A percentile compares a stretch with the other conserved stretches of the same genome.
Conservation (phyloP, 1,140 invertebrate genomes). For the Rhynchophorus ferrugineus region DNA sequence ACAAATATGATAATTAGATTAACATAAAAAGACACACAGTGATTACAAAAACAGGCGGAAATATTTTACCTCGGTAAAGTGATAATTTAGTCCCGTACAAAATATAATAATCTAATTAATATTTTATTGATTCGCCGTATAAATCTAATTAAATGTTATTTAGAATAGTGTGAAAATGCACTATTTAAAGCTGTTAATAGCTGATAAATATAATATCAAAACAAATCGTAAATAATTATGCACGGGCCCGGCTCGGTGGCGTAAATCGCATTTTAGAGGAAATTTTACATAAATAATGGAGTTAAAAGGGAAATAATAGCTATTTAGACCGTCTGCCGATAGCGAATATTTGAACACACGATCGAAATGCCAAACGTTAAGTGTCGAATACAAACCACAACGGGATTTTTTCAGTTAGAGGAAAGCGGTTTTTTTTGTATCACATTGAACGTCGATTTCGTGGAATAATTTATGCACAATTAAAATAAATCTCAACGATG, state of each 20-base stretch:
- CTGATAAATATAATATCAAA: constrained; percentile 21
- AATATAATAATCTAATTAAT: too few relatives aligned
- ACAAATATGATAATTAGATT: too few relatives aligned
- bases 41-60: too few relatives aligned
- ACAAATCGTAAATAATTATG: constrained; percentile 22
- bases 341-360: constrained; percentile 8
- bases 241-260: constrained; percentile 8
- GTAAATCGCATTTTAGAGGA: constrained; percentile 20
- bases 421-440: not conserved
- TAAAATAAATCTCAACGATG: too few relatives aligned
- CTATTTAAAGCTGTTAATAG: constrained; percentile 3
- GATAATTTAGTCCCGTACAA: too few relatives aligned
- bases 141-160: too few relatives aligned
- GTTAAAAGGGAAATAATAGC: constrained; percentile 25
- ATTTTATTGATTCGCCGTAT: too few relatives aligned
- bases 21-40: too few relatives aligned
- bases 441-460: too few relatives aligned
- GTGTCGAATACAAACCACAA: not conserved
- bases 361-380: not conserved
- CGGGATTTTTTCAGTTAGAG: not conserved
- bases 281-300: constrained; percentile 24
- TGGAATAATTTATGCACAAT: too few relatives aligned
- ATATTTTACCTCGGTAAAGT: too few relatives aligned
- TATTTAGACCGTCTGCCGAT: constrained; percentile 20
- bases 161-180: constrained; percentile 13